Evolutionary conservation across 2,113 vertebrate species (phyloP).

Genomic region (Phainopepla nitens): DNA sequence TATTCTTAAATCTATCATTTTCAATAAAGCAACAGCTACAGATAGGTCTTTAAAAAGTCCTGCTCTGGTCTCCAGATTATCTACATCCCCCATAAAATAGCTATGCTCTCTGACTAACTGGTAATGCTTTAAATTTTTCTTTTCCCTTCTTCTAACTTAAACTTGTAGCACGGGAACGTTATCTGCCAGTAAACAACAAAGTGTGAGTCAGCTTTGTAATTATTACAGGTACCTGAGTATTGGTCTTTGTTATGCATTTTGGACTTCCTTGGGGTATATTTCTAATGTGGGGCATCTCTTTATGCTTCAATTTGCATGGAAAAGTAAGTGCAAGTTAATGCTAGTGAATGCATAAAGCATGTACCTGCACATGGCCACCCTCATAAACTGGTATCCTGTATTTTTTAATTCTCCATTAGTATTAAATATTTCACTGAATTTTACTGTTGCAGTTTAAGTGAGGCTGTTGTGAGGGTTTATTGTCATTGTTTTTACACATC

Average conservation of each 20-base stretch:
- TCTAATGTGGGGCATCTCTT: not conserved
- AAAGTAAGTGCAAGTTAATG: not conserved
- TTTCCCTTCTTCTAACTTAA: not conserved
- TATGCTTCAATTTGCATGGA: not conserved
- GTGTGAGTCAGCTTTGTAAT: not conserved
- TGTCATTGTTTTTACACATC: not conserved
- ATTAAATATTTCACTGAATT: not conserved
- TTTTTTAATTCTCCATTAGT: not conserved
- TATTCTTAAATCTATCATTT: conserved; percentile 26
- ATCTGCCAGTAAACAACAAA: not conserved
- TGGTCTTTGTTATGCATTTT: not conserved
- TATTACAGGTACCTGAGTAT: not conserved
- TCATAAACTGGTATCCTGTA: not conserved
- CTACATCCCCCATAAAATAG: not conserved
- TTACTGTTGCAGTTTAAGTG: not conserved
- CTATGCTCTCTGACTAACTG: not conserved
- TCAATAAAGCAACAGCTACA: conserved; percentile 8
- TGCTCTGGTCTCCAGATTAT: not conserved
- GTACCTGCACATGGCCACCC: not conserved
- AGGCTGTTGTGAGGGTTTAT: not conserved
- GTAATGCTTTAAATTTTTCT: not conserved
- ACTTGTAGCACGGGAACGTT: not conserved
- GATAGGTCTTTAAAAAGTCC: not conserved
- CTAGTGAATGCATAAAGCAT: not conserved
- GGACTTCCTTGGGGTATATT: not conserved